Percentiles rank a stretch among this genome's conserved stretches.
phyloP scores from a whole-genome alignment of 2,888 invertebrate species.

The Eumacrocentrus americanus region DNA sequence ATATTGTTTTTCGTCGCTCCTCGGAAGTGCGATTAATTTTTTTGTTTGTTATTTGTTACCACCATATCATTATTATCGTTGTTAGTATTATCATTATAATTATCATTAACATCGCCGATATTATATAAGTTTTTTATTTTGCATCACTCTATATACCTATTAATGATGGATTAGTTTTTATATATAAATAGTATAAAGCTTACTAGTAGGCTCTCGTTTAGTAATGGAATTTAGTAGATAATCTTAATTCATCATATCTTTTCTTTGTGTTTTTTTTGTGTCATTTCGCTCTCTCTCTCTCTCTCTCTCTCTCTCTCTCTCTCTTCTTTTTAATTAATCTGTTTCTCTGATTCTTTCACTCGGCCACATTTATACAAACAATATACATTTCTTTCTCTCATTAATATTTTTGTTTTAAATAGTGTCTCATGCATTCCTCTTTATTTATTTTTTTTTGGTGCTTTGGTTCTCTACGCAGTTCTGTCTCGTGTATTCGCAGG shows the following conservation, averaged over 20 bases:
- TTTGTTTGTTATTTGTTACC: conserved; percentile 28
- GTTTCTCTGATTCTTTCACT: not conserved
- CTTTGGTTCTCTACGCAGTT: conserved; percentile 24
- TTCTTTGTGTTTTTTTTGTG: conserved; percentile 32
- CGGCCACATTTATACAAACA: not conserved
- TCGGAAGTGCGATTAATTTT: conserved; percentile 25
- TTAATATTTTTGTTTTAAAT: conserved; percentile 15
- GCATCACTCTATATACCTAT: conserved; percentile 36
- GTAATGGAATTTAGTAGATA: conserved; percentile 37
- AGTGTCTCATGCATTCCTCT: conserved; percentile 2
- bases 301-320: conserved; percentile 10
- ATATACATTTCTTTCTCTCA: not conserved
- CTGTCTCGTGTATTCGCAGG: conserved; percentile 14
- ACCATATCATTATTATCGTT: conserved; percentile 34
- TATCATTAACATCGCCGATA: conserved; percentile 30
- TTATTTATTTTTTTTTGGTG: conserved; percentile 19
- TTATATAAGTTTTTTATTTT: conserved; percentile 30
- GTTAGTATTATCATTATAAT: conserved; percentile 35
- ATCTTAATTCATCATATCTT: conserved; percentile 41
- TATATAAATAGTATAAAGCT: conserved; percentile 53
- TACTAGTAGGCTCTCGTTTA: conserved; percentile 52
- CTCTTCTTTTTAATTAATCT: not conserved
- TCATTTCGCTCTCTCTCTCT: conserved; percentile 22
- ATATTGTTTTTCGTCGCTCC: conserved; percentile 13
- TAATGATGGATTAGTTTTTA: conserved; percentile 43